Conservation (phyloP, 2,797 vertebrate genomes). For the Sebastes umbrosus region DNA sequence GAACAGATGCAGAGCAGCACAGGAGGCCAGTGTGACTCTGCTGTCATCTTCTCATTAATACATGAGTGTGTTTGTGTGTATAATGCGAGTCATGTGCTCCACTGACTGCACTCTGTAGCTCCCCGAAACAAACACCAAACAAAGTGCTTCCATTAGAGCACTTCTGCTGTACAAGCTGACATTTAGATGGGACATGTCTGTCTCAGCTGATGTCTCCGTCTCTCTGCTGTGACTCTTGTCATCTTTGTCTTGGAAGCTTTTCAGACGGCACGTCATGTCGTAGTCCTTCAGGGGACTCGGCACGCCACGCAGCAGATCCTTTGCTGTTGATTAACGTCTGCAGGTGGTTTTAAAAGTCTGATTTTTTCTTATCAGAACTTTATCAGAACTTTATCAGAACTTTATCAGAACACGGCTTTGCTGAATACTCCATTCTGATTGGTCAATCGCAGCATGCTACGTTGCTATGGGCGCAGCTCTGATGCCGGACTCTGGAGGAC, state of each 20-base stretch:
- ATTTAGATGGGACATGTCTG: constrained; percentile 5
- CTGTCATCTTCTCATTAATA: constrained; percentile 40
- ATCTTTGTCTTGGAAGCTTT: not conserved
- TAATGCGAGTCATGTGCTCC: constrained; percentile 1
- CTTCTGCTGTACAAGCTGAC: constrained; percentile 24
- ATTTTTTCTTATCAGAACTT: not conserved
- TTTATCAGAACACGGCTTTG: too few relatives aligned
- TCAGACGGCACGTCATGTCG: not conserved
- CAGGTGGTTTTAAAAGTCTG: not conserved
- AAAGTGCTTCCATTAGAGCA: constrained; percentile 37
- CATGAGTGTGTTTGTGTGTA: constrained; percentile 31
- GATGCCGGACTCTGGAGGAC: too few relatives aligned
- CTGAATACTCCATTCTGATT: too few relatives aligned
- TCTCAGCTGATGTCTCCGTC: not conserved
- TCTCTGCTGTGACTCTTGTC: not conserved
- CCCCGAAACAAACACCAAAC: constrained; percentile 6
- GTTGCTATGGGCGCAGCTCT: too few relatives aligned
- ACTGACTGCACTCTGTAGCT: not conserved
- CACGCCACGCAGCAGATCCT: not conserved
- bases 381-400: too few relatives aligned
- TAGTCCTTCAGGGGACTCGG: not conserved
- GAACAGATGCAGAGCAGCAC: constrained; percentile 7
- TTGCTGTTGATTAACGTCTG: not conserved
- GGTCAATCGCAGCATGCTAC: too few relatives aligned
- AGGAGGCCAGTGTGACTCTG: constrained; percentile 22